Evolutionary conservation across 37 sponge, comb jelly and placozoan species (phyloP).

Genomic region (Spongilla lacustris): DNA sequence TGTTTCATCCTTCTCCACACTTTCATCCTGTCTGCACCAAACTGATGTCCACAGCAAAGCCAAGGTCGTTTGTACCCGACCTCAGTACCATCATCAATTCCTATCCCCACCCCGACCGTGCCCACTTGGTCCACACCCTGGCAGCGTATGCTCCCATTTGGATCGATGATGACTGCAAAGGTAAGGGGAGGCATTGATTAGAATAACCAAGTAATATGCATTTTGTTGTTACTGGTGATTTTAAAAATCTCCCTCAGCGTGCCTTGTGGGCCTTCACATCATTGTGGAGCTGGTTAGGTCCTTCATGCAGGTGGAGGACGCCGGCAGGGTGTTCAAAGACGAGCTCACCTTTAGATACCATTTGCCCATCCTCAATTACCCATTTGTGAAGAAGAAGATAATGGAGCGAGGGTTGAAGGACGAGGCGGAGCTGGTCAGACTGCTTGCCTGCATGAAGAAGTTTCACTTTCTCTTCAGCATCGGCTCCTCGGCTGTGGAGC

Average conservation of each 20-base stretch:
- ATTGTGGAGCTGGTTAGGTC: slow-evolving; percentile 16
- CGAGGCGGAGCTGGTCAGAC: neutral
- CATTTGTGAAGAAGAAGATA: neutral
- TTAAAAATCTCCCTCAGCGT: neutral
- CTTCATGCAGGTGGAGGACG: neutral
- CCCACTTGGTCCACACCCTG: slow-evolving; percentile 38
- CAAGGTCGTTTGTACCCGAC: neutral
- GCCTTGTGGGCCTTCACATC: neutral
- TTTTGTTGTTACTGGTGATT: neutral
- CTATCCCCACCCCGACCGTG: neutral
- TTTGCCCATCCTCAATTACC: slow-evolving; percentile 23
- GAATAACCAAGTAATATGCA: neutral
- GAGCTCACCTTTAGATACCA: slow-evolving; percentile 2
- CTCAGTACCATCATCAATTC: neutral
- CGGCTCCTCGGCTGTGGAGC: neutral
- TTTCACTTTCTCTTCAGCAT: slow-evolving; percentile 51
- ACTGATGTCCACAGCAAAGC: neutral
- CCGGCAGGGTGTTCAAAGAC: neutral
- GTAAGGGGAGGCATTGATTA: slow-evolving; percentile 12
- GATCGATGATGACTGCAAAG: slow-evolving; percentile 11
- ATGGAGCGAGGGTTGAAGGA: neutral
- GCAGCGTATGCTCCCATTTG: slow-evolving; percentile 29
- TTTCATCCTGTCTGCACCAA: slow-evolving; percentile 18
- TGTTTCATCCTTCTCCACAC: slow-evolving; percentile 29
- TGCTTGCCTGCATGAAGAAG: slow-evolving; percentile 60